Percentiles rank a stretch among this genome's conserved stretches.
These are phyloP conservation scores for Lindbergichthys nudifrons DNA, from an alignment of 2,797 vertebrate species.

Conservation along the genomic window DNA sequence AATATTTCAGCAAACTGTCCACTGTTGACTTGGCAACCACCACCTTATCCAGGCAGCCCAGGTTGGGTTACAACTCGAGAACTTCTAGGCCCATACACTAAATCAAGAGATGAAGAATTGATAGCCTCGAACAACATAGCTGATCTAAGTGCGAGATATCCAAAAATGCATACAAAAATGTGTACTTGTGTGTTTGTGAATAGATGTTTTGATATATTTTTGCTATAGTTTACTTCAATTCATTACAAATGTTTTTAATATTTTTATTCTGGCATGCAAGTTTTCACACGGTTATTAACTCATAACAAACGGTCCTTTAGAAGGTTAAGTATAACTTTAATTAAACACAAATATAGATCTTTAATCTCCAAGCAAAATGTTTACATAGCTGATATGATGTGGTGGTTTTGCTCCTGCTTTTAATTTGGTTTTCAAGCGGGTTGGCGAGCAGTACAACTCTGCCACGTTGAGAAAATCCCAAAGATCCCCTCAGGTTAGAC, in stretches of 20 bases:
- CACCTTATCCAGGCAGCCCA: slow-evolving; percentile 75
- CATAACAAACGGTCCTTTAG: too few relatives aligned
- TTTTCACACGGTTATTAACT: too few relatives aligned
- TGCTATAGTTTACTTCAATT: too few relatives aligned
- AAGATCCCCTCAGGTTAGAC: slow-evolving; percentile 26
- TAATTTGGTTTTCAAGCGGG: not conserved
- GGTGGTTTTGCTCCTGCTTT: not conserved
- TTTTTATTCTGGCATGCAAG: too few relatives aligned
- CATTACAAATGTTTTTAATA: too few relatives aligned
- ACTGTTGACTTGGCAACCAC: slow-evolving; percentile 82
- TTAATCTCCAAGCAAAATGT: not conserved
- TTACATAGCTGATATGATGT: not conserved
- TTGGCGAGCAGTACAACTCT: not conserved
- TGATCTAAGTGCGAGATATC: not conserved
- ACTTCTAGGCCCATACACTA: slow-evolving; percentile 29
- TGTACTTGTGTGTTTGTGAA: too few relatives aligned
- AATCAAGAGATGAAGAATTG: slow-evolving; percentile 67
- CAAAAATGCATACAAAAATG: not conserved
- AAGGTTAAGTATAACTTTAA: not conserved
- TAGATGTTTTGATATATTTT: too few relatives aligned
- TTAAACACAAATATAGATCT: not conserved
- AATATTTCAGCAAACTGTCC: slow-evolving; percentile 83
- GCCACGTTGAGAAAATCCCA: slow-evolving; percentile 1
- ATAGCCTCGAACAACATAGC: not conserved
- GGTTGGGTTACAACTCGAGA: slow-evolving; percentile 76